phyloP scores from a whole-genome alignment of 2,113 vertebrate genomes.

The Actinemys pallida region DNA sequence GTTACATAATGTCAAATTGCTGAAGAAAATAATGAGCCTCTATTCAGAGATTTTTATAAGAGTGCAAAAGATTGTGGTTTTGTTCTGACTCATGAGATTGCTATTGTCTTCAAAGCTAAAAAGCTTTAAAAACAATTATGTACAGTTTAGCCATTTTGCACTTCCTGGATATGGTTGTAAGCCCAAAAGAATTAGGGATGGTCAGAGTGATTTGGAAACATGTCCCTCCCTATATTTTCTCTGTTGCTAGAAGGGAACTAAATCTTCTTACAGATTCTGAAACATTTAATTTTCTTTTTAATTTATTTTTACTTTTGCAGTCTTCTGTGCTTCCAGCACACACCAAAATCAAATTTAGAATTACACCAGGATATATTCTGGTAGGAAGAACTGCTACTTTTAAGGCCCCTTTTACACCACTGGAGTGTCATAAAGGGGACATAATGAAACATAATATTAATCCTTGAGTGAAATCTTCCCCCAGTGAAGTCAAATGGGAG shows the following conservation, averaged over 20 bases:
- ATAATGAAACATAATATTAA: background rate
- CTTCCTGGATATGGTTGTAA: background rate
- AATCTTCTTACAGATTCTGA: background rate
- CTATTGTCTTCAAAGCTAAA: background rate
- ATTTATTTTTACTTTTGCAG: background rate
- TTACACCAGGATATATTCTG: background rate
- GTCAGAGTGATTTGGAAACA: background rate
- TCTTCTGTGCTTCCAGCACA: background rate
- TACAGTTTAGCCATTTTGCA: background rate
- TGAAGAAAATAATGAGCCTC: constrained; percentile 23
- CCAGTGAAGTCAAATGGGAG: background rate
- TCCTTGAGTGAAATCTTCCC: background rate
- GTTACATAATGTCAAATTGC: constrained; percentile 22
- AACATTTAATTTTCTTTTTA: background rate
- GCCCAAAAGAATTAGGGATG: background rate
- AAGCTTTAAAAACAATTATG: background rate
- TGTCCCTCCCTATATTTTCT: background rate
- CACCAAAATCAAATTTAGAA: background rate
- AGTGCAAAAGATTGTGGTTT: background rate
- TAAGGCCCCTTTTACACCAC: background rate
- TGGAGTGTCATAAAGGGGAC: background rate
- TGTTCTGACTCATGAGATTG: constrained; percentile 15
- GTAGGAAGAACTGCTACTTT: background rate
- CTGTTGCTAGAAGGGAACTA: background rate
- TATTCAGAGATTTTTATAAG: constrained; percentile 13